phyloP scores from a whole-genome alignment of 64 coral and sea anemone species.

The Cladopsammia gracilis region DNA sequence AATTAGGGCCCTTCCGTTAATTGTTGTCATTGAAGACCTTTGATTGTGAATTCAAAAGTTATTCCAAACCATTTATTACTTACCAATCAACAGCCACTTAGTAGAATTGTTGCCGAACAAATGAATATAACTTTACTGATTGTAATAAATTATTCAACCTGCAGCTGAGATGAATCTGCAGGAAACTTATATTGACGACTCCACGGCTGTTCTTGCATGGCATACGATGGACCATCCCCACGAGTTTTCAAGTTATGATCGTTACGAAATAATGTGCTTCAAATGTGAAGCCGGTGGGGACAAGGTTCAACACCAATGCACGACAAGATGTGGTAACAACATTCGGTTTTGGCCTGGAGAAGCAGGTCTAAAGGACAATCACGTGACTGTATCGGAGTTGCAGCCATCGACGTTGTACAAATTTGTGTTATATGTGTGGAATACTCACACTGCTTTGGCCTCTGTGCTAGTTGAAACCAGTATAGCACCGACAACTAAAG shows the following conservation, averaged over 20 bases:
- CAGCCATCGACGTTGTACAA: not conserved
- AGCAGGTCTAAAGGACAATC: conserved; percentile 15
- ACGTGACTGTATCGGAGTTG: conserved; percentile 30
- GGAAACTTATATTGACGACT: conserved; percentile 13
- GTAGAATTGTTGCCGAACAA: no score
- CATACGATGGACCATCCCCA: not conserved
- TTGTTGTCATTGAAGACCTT: no score
- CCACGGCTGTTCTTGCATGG: conserved; percentile 19
- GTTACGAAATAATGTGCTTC: conserved; percentile 24
- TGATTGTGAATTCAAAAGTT: no score
- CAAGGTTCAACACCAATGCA: conserved; percentile 2
- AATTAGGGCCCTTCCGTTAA: no score
- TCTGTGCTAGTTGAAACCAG: conserved; percentile 21
- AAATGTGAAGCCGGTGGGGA: not conserved
- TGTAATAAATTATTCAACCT: not conserved
- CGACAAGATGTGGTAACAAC: not conserved
- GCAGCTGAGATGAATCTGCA: not conserved
- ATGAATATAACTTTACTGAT: no score
- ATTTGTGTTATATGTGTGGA: conserved; percentile 39
- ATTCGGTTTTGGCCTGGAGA: conserved; percentile 27
- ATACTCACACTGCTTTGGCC: conserved; percentile 5
- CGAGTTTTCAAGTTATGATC: conserved; percentile 15
- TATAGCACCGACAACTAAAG: not conserved
- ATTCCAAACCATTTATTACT: no score
- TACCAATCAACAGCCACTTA: no score